Evolutionary conservation across 2,113 vertebrate species (phyloP).

Genomic region (Saimiri boliviensis): DNA sequence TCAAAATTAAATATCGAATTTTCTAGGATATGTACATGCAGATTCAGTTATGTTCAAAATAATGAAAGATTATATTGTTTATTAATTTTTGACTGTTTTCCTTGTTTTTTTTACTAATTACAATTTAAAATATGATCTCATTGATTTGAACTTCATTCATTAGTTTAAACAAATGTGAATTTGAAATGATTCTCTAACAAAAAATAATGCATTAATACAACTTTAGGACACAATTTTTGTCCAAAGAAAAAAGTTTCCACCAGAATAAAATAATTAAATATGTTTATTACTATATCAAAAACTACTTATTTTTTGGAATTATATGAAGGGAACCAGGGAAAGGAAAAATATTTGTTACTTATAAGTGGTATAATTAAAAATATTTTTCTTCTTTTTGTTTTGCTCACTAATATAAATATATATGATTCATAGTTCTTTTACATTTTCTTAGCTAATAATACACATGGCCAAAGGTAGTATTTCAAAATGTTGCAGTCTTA

Average conservation of each 20-base stretch:
- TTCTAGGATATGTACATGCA: not conserved
- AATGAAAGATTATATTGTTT: not conserved
- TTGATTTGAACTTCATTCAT: not conserved
- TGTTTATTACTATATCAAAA: not conserved
- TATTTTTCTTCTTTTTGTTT: not conserved
- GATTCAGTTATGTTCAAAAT: not conserved
- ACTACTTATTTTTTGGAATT: not conserved
- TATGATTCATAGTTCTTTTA: not conserved
- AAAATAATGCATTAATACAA: not conserved
- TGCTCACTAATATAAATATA: constrained; percentile 13
- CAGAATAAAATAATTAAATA: constrained; percentile 14
- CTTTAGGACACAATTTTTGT: not conserved
- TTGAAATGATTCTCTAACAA: not conserved
- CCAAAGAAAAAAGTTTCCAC: not conserved
- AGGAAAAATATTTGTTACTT: not conserved
- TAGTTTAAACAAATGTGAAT: not conserved
- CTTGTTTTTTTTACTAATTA: not conserved
- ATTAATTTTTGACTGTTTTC: not conserved
- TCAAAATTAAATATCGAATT: not conserved
- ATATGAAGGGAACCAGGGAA: not conserved
- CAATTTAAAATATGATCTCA: not conserved
- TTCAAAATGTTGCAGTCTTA: not conserved
- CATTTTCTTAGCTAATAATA: not conserved
- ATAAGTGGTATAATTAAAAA: not conserved
- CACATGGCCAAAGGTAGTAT: not conserved